phyloP scores from a whole-genome alignment of 2,113 vertebrate genomes.

The Melanotaenia duboulayi region DNA sequence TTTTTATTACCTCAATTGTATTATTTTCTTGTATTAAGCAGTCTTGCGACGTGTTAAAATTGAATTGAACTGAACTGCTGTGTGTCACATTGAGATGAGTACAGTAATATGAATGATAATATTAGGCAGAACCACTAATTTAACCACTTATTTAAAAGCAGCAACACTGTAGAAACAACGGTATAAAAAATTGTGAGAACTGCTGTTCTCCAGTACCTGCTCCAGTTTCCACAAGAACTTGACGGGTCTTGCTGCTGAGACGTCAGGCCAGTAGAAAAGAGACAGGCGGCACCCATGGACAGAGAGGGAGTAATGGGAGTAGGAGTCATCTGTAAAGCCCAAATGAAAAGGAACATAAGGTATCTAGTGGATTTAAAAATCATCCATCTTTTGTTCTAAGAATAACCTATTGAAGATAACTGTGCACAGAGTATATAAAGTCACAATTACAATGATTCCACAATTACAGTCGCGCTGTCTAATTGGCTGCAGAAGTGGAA shows the following conservation, averaged over 20 bases:
- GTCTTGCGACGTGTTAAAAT: too few relatives aligned
- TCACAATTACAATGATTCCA: neutral
- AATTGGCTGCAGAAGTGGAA: constrained; percentile 47
- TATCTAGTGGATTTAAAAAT: constrained; percentile 12
- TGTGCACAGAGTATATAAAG: neutral
- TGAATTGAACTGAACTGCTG: too few relatives aligned
- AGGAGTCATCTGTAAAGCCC: constrained; percentile 88
- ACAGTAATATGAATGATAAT: too few relatives aligned
- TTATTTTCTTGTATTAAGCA: too few relatives aligned
- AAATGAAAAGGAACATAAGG: constrained; percentile 11
- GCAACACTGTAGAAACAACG: constrained; percentile 21
- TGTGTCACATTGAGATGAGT: too few relatives aligned
- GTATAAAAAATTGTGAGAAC: neutral
- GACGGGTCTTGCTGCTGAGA: constrained; percentile 92
- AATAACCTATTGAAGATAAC: neutral
- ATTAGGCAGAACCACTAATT: too few relatives aligned
- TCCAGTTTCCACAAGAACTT: constrained; percentile 99
- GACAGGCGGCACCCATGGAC: constrained; percentile 96
- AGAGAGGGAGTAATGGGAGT: constrained; percentile 93
- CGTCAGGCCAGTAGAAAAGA: constrained; percentile 96
- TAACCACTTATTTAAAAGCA: constrained; percentile 16
- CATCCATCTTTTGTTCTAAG: neutral
- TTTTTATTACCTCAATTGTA: too few relatives aligned
- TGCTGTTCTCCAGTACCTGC: constrained; percentile 85
- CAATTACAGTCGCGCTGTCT: constrained; percentile 22